Evolutionary conservation across 2,113 vertebrate species (phyloP).

Genomic region (Oncorhynchus tshawytscha): DNA sequence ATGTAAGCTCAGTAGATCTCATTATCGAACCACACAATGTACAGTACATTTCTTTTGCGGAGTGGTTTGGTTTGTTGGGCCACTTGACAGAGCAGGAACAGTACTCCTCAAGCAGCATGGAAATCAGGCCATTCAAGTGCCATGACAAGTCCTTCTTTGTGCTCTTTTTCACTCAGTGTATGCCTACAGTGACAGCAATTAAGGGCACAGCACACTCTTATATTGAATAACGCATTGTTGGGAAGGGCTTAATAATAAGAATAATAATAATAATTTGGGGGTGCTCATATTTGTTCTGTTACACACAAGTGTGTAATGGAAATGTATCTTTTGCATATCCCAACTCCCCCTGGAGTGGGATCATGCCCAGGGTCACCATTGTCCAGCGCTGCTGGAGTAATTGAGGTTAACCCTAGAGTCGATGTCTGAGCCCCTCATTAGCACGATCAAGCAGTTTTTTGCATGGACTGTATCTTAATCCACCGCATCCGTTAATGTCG

Average conservation of each 20-base stretch:
- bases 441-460: no score
- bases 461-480: no score
- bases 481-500: no score
- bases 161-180: slow-evolving; percentile 48
- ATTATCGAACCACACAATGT: slow-evolving; percentile 47
- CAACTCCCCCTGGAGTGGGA: no score
- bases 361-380: no score
- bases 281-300: no score
- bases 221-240: background rate
- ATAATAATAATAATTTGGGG: no score
- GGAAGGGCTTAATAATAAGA: background rate
- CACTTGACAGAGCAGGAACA: slow-evolving; percentile 48
- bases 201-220: background rate
- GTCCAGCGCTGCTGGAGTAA: no score
- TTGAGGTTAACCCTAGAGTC: no score
- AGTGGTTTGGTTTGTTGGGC: slow-evolving; percentile 27
- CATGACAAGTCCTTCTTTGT: slow-evolving; percentile 29
- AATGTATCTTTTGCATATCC: no score
- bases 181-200: slow-evolving; percentile 27
- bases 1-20: slow-evolving; percentile 42
- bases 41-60: slow-evolving; percentile 52
- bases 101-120: slow-evolving; percentile 39
- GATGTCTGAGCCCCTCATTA: no score
- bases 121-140: slow-evolving; percentile 48
- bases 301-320: no score